Evolutionary conservation across 2,888 invertebrate species (phyloP).

Genomic region (Leptodirus hochenwartii): DNA sequence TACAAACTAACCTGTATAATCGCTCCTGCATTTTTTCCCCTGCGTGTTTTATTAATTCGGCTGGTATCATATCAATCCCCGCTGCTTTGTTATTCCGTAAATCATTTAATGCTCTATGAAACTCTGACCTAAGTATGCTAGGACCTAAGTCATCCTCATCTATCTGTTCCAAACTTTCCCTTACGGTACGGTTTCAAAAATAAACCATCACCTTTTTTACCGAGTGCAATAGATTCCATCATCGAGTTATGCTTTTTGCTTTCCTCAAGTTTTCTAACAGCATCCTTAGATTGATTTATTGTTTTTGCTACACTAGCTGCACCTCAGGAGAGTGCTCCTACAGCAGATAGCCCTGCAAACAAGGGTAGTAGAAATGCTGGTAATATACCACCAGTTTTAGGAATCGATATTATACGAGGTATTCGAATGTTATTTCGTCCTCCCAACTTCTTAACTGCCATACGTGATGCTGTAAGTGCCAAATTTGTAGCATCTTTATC

Average conservation of each 20-base stretch:
- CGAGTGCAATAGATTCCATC: conserved; percentile 21
- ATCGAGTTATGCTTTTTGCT: conserved; percentile 19
- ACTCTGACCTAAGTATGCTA: no score
- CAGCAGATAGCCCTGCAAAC: conserved; percentile 20
- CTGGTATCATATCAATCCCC: no score
- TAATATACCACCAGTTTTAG: conserved; percentile 20
- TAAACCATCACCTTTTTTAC: conserved; percentile 17
- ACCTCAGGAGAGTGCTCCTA: conserved; percentile 21
- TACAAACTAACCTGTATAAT: no score
- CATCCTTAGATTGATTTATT: conserved; percentile 18
- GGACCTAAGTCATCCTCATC: no score
- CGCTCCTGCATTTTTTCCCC: no score
- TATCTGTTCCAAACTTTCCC: no score
- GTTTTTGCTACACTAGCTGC: conserved; percentile 21
- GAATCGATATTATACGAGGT: conserved; percentile 19
- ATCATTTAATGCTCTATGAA: no score
- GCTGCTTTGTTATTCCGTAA: no score
- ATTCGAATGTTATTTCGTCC: conserved; percentile 8
- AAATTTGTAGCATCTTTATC: no score
- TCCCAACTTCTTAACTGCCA: conserved; percentile 4
- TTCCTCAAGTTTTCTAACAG: conserved; percentile 18
- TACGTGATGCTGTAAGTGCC: conserved; percentile 7
- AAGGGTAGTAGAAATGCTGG: conserved; percentile 20
- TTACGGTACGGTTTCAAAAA: conserved; percentile 17
- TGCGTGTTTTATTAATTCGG: no score